These are phyloP conservation scores for Cabera pusaria DNA, from an alignment of 2,888 invertebrate species.

Conservation along the genomic window DNA sequence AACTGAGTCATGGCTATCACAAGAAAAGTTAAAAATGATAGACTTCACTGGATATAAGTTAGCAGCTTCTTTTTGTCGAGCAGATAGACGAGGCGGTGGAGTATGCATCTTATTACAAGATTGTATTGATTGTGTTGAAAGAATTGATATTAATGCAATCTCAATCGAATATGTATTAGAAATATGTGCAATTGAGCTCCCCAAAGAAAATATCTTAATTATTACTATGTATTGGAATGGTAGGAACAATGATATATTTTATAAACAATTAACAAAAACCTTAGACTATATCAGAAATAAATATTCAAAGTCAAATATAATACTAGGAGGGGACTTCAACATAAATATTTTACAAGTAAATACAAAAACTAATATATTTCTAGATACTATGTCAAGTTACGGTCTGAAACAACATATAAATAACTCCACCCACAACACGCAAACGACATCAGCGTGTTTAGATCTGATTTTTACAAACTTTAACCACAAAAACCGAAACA, in stretches of 20 bases:
- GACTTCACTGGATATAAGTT: conserved; percentile 1
- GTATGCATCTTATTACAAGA: background rate
- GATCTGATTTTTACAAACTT: conserved; percentile 1
- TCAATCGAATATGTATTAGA: conserved; percentile 1
- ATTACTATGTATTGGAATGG: background rate
- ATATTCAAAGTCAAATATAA: conserved; percentile 1
- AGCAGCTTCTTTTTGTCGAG: conserved; percentile 1
- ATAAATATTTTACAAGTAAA: background rate
- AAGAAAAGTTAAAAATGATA: background rate
- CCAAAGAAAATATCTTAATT: conserved; percentile 1
- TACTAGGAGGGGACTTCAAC: background rate
- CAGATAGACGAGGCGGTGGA: background rate
- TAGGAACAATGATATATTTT: background rate
- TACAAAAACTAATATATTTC: background rate
- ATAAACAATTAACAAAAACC: background rate
- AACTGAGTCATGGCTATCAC: conserved; percentile 1
- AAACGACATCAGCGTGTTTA: background rate
- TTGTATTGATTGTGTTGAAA: background rate
- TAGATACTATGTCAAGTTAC: background rate
- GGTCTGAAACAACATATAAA: background rate
- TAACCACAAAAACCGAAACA: background rate
- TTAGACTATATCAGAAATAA: background rate
- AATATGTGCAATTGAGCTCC: conserved; percentile 1
- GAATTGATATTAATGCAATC: background rate
- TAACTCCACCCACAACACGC: background rate